Percentiles rank a stretch among this genome's conserved stretches.
Conservation (phyloP, 2,113 vertebrate genomes). For the Centropus unirufus region DNA sequence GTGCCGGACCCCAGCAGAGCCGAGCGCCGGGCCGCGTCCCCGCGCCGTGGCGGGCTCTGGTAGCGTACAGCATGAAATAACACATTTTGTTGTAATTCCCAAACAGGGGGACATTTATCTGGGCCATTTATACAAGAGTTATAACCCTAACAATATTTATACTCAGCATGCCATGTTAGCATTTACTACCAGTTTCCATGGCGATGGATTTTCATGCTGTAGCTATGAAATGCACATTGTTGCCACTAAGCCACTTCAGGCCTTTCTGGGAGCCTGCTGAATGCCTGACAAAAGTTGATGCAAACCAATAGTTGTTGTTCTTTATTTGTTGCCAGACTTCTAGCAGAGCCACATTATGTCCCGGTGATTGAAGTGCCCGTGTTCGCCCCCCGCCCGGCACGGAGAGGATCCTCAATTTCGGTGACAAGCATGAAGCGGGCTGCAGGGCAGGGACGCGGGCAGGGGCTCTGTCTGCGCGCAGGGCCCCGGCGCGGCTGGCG, state of each 20-base stretch:
- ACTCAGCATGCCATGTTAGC: slow-evolving; percentile 73
- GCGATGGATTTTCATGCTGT: slow-evolving; percentile 84
- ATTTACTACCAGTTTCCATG: slow-evolving; percentile 84
- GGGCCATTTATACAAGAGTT: slow-evolving; percentile 62
- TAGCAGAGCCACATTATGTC: slow-evolving; percentile 86
- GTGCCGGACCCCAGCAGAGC: background rate
- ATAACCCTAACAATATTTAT: slow-evolving; percentile 74
- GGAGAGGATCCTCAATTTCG: slow-evolving; percentile 84
- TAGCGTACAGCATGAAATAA: slow-evolving; percentile 14
- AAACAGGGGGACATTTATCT: slow-evolving; percentile 58
- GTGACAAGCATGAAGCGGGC: slow-evolving; percentile 88
- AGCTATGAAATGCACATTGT: slow-evolving; percentile 89
- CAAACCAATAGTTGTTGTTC: slow-evolving; percentile 86
- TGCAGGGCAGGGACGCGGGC: slow-evolving; percentile 66
- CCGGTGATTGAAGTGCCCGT: slow-evolving; percentile 83
- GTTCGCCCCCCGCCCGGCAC: slow-evolving; percentile 80
- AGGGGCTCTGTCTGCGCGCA: background rate
- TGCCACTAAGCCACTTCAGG: slow-evolving; percentile 81
- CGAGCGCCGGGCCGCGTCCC: background rate
- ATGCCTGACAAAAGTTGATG: slow-evolving; percentile 81
- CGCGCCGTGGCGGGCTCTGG: background rate
- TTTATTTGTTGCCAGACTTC: slow-evolving; percentile 86
- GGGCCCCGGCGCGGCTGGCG: background rate
- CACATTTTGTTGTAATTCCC: slow-evolving; percentile 59
- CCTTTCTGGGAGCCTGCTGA: slow-evolving; percentile 83